phyloP scores from a whole-genome alignment of 2,888 invertebrate genomes.

The Ophion obscuratus region DNA sequence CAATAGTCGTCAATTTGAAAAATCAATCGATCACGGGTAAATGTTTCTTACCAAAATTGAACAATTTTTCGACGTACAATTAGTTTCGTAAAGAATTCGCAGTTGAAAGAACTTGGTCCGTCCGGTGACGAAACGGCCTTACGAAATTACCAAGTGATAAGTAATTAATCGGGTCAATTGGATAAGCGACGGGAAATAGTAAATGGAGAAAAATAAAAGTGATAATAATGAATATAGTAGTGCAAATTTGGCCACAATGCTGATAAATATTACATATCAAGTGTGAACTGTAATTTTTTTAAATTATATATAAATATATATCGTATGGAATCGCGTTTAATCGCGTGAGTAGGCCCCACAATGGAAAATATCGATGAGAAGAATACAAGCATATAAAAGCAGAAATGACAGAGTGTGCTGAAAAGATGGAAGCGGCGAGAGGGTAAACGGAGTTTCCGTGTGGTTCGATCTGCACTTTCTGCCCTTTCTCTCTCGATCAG shows the following conservation, averaged over 20 bases:
- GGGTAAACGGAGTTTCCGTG: slow-evolving; percentile 47
- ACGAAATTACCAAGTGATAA: no score
- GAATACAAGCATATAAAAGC: slow-evolving; percentile 1
- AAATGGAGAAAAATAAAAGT: not conserved
- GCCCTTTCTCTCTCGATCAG: slow-evolving; percentile 13
- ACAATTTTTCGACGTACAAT: no score
- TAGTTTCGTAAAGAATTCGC: no score
- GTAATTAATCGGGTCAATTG: not conserved
- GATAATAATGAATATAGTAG: not conserved
- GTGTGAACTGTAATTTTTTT: not conserved
- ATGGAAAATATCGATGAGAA: slow-evolving; percentile 55
- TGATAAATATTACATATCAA: slow-evolving; percentile 11
- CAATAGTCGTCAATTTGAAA: no score
- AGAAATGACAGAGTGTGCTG: slow-evolving; percentile 28
- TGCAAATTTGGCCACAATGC: not conserved
- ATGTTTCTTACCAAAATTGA: no score
- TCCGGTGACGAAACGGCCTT: no score
- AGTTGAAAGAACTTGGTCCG: no score
- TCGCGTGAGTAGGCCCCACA: slow-evolving; percentile 53
- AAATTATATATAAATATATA: not conserved
- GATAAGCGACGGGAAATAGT: not conserved
- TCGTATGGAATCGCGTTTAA: slow-evolving; percentile 36
- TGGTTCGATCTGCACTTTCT: slow-evolving; percentile 49
- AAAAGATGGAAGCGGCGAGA: slow-evolving; percentile 47
- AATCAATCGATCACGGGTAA: no score